Evolutionary conservation across 2,888 invertebrate species (phyloP).

Genomic region (Eulithis prunata): DNA sequence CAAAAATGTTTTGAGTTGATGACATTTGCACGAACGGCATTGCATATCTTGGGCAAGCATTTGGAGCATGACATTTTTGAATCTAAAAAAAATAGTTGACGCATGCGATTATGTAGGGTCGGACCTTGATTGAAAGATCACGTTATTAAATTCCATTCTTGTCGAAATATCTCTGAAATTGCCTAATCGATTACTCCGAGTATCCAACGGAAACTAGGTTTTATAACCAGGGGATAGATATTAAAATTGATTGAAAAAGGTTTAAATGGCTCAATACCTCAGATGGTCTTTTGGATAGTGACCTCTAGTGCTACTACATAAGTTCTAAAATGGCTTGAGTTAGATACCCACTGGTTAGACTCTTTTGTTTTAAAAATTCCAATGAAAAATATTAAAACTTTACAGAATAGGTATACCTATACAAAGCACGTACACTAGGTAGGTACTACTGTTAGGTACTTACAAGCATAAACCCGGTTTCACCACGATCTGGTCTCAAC

Average conservation of each 20-base stretch:
- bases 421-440: too few relatives aligned
- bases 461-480: too few relatives aligned
- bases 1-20: too few relatives aligned
- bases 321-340: conserved; percentile 7
- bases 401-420: background rate
- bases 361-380: conserved; percentile 5
- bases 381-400: background rate
- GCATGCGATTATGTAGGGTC: conserved; percentile 13
- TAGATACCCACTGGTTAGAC: background rate
- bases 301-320: background rate
- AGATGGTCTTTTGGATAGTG: conserved; percentile 2
- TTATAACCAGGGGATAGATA: conserved; percentile 1
- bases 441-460: too few relatives aligned
- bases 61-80: too few relatives aligned
- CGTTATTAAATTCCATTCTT: conserved; percentile 43
- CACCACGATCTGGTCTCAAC: too few relatives aligned
- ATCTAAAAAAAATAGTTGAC: background rate
- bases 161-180: conserved; percentile 35
- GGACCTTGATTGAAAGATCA: conserved; percentile 35
- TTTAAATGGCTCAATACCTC: background rate
- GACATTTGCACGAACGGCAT: too few relatives aligned
- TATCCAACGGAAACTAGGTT: conserved; percentile 13
- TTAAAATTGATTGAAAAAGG: conserved; percentile 1
- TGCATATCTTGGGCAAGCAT: too few relatives aligned
- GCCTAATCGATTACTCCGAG: conserved; percentile 28